Evolutionary conservation across 2,113 vertebrate species (phyloP).

Genomic region (Phodopus roborovskii): DNA sequence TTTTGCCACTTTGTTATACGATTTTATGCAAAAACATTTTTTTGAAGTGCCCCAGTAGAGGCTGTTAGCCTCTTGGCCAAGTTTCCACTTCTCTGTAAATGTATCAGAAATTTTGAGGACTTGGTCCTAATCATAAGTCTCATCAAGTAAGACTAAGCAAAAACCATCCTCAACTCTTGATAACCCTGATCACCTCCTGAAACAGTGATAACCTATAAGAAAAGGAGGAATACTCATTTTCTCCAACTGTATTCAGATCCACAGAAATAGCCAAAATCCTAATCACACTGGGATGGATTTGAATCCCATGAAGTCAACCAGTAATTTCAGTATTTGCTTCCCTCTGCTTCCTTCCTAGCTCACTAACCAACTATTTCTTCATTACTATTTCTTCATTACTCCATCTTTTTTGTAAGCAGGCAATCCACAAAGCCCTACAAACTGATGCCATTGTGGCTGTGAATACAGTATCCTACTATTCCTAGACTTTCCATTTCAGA

Average conservation of each 20-base stretch:
- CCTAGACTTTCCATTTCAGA: not conserved
- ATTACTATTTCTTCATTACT: not conserved
- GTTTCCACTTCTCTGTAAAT: not conserved
- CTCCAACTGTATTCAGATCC: not conserved
- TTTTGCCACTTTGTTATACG: not conserved
- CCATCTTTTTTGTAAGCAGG: not conserved
- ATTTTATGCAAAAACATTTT: slow-evolving; percentile 9
- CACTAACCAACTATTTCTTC: not conserved
- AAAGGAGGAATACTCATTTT: not conserved
- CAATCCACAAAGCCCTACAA: not conserved
- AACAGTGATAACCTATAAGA: not conserved
- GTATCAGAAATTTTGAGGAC: not conserved
- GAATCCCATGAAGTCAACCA: not conserved
- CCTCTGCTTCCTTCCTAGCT: not conserved
- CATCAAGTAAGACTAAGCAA: not conserved
- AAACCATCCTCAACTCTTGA: not conserved
- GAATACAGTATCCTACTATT: not conserved
- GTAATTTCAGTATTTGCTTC: not conserved
- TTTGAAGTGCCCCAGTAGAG: not conserved
- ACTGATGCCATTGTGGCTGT: not conserved
- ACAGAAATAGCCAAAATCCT: not conserved
- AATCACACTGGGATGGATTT: not conserved
- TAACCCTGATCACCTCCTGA: not conserved
- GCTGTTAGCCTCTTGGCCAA: not conserved
- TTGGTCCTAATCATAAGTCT: not conserved